Base-by-base conservation (phyloP, 2,888 invertebrate genomes). In the Platycnemis pennipes region DNA sequence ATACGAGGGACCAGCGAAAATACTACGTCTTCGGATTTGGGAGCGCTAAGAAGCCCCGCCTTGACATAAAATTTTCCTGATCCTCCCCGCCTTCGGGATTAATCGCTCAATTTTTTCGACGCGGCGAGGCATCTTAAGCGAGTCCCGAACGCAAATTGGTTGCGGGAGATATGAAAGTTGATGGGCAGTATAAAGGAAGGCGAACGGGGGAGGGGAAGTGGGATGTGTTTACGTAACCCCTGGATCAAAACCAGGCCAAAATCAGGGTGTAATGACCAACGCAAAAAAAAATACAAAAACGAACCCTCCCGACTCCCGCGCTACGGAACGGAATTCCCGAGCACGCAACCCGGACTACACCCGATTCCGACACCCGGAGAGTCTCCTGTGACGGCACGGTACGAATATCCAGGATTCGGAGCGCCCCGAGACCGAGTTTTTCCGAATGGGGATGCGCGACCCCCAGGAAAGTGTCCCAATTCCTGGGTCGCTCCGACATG, bases 231-330 rank as follows among this genome's bases (percentile, higher is more conserved):
- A 63, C 56, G 94, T 45, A 94, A 63, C 63, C 56, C 53, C 56
- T 19, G 94, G 56, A 63, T n/a, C 49, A 26, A 45, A 94, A 63
- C 63, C 69, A 53, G 94, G 94, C 53, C 56, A 69, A n/a, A 53
- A 63, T 63, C 45, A 45, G 69, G 31, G 56, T 56, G 44, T 53
- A 49, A 56, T 46, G 63, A 53, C 45, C 63, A 49, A 26, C n/a
- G 31, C 37, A 63, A 53, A 53, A 91, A 94, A 63, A 45, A 63
- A 63, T 53, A 91, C 22, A 53, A n/a, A 91, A 31, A 91, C 22
- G 63, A 94, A 45, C 31, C 42, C 26, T n/a, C 37, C 31, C 45
- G 4, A 31, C 42, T 63, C 22, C 44, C 16, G 26, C 19, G 56
- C 46, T 37, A 3, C 11, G 46, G n/a, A 16, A 94, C 1, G 22